Evolutionary conservation across 2,113 vertebrate species (phyloP), one percentile per base, ranked within the genome.

Genomic region (Pygathrix nemaeus): DNA sequence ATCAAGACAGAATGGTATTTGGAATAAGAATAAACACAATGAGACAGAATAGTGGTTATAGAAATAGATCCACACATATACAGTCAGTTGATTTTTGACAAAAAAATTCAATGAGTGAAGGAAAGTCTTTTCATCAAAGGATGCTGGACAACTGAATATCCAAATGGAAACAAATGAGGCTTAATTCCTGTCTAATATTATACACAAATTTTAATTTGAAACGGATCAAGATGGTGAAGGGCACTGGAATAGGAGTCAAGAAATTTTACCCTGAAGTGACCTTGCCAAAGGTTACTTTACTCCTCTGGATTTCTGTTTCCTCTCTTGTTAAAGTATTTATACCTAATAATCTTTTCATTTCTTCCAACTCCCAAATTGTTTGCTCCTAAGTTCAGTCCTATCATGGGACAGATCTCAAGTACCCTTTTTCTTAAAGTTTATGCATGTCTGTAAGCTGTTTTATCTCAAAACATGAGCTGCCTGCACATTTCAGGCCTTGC

Each of bases 201-300:
- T 20, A 57, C 1, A n/a, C 38, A 83, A 35, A 57, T 76, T 94
- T 97, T 57, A 61, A 64, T 96, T 87, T 88, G 87, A 72, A 10
- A 73, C n/a, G 25, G 48, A 48, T 55, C 38, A 79, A 83, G 52
- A 66, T 92, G 25, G 35, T 76, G 2, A 86, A 55, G 25, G 9
- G 6, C 12, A 52, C 16, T 93, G 55, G 30, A 79, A 30, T 84
- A 92, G 82, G 40, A 88, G 59, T 92, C 3, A 73, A 55, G 35
- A 96, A 83, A 83, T 92, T 55, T 93, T 84, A 79, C 48, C n/a
- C 80, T 64, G 17, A 84, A 55, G 20, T 88, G 50, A 95, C n/a
- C 12, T 75, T 88, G 35, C 12, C 5, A 16, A 91, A 72, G 35
- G 43, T 88, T 48, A 43, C 72, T 66, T 86, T 93, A 38, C 73